Evolutionary conservation across 2,797 vertebrate genomes (phyloP).

Genomic region (Epinephelus coioides): DNA sequence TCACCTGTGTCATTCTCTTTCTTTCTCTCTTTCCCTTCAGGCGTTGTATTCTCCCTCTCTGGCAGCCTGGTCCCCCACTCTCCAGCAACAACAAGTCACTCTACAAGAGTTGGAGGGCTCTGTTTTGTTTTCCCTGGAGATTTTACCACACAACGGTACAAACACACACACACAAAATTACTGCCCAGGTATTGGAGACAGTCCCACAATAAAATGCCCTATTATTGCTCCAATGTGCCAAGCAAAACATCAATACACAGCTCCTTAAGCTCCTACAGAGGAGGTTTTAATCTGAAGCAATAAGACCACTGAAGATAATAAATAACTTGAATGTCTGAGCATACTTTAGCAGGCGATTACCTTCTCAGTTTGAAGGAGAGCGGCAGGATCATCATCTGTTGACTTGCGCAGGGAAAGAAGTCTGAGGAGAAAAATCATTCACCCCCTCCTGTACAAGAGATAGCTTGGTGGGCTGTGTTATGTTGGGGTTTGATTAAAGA

Average conservation of each 20-base stretch:
- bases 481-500: conserved; percentile 83
- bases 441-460: conserved; percentile 39
- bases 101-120: conserved; percentile 21
- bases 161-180: conserved; percentile 44
- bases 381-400: conserved; percentile 67
- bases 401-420: conserved; percentile 58
- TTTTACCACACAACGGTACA: not conserved
- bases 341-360: conserved; percentile 60
- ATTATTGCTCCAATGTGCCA: conserved; percentile 55
- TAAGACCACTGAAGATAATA: conserved; percentile 54
- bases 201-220: conserved; percentile 33
- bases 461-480: conserved; percentile 69
- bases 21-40: conserved; percentile 34
- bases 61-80: conserved; percentile 14
- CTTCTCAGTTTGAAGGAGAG: conserved; percentile 62
- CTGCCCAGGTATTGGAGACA: conserved; percentile 51
- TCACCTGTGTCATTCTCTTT: conserved; percentile 40
- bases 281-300: conserved; percentile 65
- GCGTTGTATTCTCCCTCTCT: conserved; percentile 35
- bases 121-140: conserved; percentile 36
- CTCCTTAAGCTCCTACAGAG: conserved; percentile 50
- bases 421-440: conserved; percentile 60
- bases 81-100: conserved; percentile 57
- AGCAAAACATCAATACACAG: conserved; percentile 48
- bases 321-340: conserved; percentile 57